A percentile compares a stretch with the other conserved stretches of the same genome.
Evolutionary conservation across 92 coral and sea anemone genomes (phyloP).

Genomic region (Umimayanthus chanpuru): DNA sequence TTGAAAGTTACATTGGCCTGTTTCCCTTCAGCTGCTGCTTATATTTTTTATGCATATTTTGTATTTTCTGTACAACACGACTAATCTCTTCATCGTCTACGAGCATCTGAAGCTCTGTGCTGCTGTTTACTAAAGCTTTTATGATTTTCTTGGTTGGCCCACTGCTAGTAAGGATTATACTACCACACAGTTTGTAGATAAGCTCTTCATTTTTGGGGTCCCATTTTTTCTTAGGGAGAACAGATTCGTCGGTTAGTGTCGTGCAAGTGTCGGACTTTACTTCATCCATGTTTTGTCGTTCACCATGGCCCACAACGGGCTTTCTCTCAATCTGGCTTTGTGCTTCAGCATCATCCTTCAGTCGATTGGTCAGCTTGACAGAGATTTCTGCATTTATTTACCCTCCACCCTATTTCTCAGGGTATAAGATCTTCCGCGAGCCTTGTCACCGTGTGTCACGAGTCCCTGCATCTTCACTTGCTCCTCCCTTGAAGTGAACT

Average conservation of each 20-base stretch:
- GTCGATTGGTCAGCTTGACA: slow-evolving; percentile 6
- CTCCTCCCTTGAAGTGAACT: slow-evolving; percentile 5
- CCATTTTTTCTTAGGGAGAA: slow-evolving; percentile 4
- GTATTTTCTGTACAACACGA: slow-evolving; percentile 4
- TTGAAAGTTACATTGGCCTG: slow-evolving; percentile 5
- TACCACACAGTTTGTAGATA: slow-evolving; percentile 4
- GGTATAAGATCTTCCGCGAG: slow-evolving; percentile 6
- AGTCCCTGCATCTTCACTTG: slow-evolving; percentile 7
- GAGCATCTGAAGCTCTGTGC: slow-evolving; percentile 7
- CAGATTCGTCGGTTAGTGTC: slow-evolving; percentile 6
- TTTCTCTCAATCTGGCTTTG: slow-evolving; percentile 5
- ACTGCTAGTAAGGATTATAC: slow-evolving; percentile 4
- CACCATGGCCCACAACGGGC: slow-evolving; percentile 9
- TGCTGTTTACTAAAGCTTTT: slow-evolving; percentile 3
- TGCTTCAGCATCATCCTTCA: slow-evolving; percentile 6
- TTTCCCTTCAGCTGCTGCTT: slow-evolving; percentile 6
- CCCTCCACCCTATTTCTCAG: slow-evolving; percentile 7
- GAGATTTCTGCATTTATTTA: slow-evolving; percentile 2
- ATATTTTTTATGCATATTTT: slow-evolving; percentile 1
- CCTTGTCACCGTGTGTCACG: slow-evolving; percentile 8
- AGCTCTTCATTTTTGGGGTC: slow-evolving; percentile 6
- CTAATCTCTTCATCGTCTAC: slow-evolving; percentile 1
- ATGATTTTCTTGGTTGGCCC: slow-evolving; percentile 6
- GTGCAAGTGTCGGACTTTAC: slow-evolving; percentile 6
- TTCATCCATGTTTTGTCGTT: slow-evolving; percentile 4